Evolutionary conservation across 1,140 invertebrate genomes (phyloP).

Genomic region (Sycophaga agraensis): DNA sequence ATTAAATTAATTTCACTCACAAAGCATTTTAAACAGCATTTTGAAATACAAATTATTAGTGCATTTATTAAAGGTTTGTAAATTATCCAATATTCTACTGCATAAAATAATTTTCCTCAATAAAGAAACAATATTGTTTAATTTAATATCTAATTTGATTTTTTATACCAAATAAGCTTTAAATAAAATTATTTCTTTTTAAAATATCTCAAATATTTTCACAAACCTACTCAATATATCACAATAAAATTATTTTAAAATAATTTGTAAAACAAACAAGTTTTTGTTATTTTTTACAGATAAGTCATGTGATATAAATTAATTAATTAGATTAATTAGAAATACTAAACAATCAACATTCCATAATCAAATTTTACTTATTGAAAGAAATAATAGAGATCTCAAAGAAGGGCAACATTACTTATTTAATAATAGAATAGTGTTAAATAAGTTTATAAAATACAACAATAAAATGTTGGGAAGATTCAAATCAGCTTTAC

Average conservation of each 20-base stretch:
- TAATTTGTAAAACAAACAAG: too few species aligned
- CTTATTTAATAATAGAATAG: slow-evolving; percentile 2
- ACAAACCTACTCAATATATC: too few species aligned
- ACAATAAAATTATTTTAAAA: too few species aligned
- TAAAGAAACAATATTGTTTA: too few species aligned
- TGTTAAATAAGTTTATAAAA: neutral
- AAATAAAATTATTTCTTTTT: too few species aligned
- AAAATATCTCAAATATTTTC: too few species aligned
- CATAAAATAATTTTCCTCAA: too few species aligned
- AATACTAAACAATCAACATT: slow-evolving; percentile 3
- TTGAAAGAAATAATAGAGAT: neutral
- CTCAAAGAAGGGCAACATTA: neutral
- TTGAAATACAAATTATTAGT: neutral
- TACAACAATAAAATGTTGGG: slow-evolving; percentile 49
- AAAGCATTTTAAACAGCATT: neutral
- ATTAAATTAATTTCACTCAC: neutral
- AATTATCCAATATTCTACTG: neutral
- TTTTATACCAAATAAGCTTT: too few species aligned
- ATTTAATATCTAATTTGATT: too few species aligned
- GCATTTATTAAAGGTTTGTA: neutral
- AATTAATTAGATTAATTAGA: neutral
- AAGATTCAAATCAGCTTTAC: slow-evolving; percentile 57
- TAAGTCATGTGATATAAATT: slow-evolving; percentile 14
- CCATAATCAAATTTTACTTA: slow-evolving; percentile 9
- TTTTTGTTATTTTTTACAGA: slow-evolving; percentile 19